phyloP scores from a whole-genome alignment of 2,888 invertebrate species.

The Andrena bicolor region DNA sequence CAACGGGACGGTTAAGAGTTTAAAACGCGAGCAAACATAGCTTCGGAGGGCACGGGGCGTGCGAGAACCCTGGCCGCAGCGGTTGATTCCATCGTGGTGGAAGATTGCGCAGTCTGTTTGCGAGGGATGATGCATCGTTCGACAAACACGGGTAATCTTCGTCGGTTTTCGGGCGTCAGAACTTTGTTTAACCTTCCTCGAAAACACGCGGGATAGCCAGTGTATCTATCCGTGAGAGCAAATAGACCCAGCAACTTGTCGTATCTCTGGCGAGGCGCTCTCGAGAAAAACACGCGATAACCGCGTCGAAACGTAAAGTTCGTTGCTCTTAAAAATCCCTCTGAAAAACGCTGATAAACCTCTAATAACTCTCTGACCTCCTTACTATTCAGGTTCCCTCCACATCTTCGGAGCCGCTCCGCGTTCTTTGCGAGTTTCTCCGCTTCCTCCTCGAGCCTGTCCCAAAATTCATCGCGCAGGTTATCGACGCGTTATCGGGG shows the following conservation, averaged over 20 bases:
- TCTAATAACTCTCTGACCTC: neutral
- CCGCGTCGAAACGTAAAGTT: slow-evolving; percentile 36
- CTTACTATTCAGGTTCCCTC: no score
- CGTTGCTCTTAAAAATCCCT: slow-evolving; percentile 33
- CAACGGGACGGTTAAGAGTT: slow-evolving; percentile 30
- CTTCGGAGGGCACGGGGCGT: neutral
- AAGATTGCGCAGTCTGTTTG: slow-evolving; percentile 52
- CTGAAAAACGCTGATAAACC: slow-evolving; percentile 23
- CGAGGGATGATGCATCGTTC: slow-evolving; percentile 63
- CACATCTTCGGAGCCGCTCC: neutral
- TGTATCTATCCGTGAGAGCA: slow-evolving; percentile 48
- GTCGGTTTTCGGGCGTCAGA: slow-evolving; percentile 44
- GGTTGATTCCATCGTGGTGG: slow-evolving; percentile 17
- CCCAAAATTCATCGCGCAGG: slow-evolving; percentile 14
- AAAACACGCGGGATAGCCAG: slow-evolving; percentile 63
- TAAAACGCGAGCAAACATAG: slow-evolving; percentile 46
- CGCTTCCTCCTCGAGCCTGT: neutral
- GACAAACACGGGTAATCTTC: slow-evolving; percentile 61
- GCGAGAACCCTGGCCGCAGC: neutral
- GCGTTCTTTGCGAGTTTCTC: neutral
- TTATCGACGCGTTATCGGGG: slow-evolving; percentile 70
- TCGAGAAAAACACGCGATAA: slow-evolving; percentile 51
- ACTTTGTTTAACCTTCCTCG: slow-evolving; percentile 59
- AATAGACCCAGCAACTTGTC: slow-evolving; percentile 59
- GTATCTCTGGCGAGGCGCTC: slow-evolving; percentile 26